Evolutionary conservation across 1,140 invertebrate species (phyloP).

Genomic region (Trichonephila inaurata): DNA sequence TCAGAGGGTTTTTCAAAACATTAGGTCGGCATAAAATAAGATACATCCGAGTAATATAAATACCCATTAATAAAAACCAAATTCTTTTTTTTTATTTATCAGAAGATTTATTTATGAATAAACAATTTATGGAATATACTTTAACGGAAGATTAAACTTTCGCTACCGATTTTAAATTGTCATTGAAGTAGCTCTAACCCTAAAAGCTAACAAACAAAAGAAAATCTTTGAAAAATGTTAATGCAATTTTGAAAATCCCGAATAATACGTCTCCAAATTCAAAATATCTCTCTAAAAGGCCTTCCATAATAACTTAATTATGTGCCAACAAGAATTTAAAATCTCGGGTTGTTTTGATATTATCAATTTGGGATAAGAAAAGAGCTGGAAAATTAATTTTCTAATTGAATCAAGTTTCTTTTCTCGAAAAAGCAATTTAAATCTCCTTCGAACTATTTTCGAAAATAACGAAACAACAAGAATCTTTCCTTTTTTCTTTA

Average conservation of each 20-base stretch:
- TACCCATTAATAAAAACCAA: too few relatives aligned
- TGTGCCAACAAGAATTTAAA: slow-evolving; percentile 17
- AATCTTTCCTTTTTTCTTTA: neutral
- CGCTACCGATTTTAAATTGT: neutral
- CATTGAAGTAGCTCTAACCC: neutral
- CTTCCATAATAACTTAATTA: slow-evolving; percentile 26
- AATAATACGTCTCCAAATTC: neutral
- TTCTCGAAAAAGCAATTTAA: slow-evolving; percentile 1
- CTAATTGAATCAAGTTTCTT: slow-evolving; percentile 6
- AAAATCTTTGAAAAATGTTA: neutral
- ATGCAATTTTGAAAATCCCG: neutral
- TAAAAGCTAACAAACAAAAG: neutral
- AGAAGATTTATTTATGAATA: neutral
- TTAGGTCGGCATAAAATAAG: too few relatives aligned
- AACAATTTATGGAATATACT: neutral
- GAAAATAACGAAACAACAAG: slow-evolving; percentile 18
- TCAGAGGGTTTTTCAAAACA: too few relatives aligned
- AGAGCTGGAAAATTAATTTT: slow-evolving; percentile 21
- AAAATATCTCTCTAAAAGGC: neutral
- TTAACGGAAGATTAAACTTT: neutral
- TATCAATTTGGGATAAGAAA: slow-evolving; percentile 28
- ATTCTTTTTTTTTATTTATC: neutral
- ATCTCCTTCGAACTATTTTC: neutral
- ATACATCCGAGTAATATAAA: too few relatives aligned
- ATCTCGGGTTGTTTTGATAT: neutral